Evolutionary conservation across 2,797 vertebrate species (phyloP).

Genomic region (Spea hammondii): DNA sequence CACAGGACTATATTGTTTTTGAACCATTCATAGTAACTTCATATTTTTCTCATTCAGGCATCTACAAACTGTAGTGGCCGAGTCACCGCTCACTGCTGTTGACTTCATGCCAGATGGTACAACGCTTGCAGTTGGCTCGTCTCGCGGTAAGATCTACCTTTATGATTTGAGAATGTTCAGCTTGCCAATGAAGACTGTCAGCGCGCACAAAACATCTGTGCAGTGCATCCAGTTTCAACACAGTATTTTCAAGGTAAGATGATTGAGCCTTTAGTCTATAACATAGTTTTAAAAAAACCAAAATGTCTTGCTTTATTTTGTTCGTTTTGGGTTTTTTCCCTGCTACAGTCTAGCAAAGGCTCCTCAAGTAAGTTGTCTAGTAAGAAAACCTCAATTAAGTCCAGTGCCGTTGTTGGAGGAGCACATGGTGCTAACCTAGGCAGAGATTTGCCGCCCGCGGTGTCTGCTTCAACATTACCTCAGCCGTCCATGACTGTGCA

Average conservation of each 20-base stretch:
- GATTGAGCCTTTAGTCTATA: not conserved
- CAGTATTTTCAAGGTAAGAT: constrained; percentile 65
- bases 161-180: constrained; percentile 93
- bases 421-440: constrained; percentile 54
- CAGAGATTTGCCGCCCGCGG: constrained; percentile 55
- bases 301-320: not conserved
- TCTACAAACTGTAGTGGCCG: constrained; percentile 81
- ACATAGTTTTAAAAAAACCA: not conserved
- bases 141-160: constrained; percentile 89
- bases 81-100: constrained; percentile 86
- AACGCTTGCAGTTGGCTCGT: constrained; percentile 86
- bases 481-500: constrained; percentile 56
- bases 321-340: constrained; percentile 1
- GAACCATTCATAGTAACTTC: not conserved
- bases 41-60: constrained; percentile 66
- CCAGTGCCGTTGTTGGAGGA: constrained; percentile 54
- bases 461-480: constrained; percentile 52
- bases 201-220: constrained; percentile 90
- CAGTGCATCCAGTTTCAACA: constrained; percentile 88
- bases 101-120: constrained; percentile 92
- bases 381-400: constrained; percentile 59
- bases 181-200: constrained; percentile 77
- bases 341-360: constrained; percentile 60
- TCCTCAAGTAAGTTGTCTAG: constrained; percentile 64
- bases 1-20: not conserved